Evolutionary conservation across 2,797 vertebrate genomes (phyloP).

Genomic region (Hafferia zeledoni): DNA sequence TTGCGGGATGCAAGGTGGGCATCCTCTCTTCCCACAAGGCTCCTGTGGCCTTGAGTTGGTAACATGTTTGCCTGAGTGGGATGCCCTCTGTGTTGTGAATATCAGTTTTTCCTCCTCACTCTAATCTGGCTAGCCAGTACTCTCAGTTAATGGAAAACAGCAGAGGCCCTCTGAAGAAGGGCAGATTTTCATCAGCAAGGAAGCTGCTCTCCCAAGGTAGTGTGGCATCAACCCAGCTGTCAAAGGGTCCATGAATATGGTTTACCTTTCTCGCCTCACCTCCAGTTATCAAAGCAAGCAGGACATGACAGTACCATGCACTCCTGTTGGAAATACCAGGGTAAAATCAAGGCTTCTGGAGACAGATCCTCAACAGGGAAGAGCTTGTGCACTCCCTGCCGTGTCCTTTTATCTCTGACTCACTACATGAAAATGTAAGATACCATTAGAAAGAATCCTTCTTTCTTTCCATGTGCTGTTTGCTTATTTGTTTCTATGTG

Average conservation of each 20-base stretch:
- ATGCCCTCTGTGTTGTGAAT: neutral
- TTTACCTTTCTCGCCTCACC: neutral
- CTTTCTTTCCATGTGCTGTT: neutral
- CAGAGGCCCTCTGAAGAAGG: neutral
- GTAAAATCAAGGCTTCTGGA: slow-evolving; percentile 2
- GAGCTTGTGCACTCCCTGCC: neutral
- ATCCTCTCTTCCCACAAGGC: neutral
- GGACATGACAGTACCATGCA: neutral
- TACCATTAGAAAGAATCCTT: slow-evolving; percentile 21
- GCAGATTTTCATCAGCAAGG: neutral
- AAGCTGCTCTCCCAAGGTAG: neutral
- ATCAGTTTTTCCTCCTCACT: neutral
- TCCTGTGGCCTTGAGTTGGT: neutral
- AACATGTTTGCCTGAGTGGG: neutral
- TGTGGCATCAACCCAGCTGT: neutral
- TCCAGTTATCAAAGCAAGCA: neutral
- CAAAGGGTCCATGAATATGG: rapidly evolving
- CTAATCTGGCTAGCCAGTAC: neutral
- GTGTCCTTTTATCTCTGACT: slow-evolving; percentile 56
- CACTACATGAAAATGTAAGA: slow-evolving; percentile 39
- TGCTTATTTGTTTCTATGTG: slow-evolving; percentile 20
- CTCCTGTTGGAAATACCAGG: neutral
- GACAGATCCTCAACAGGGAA: neutral
- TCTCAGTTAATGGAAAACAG: neutral
- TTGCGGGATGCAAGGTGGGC: neutral